phyloP scores from a whole-genome alignment of 2,888 invertebrate species.

The Agonopterix alstromeriana region DNA sequence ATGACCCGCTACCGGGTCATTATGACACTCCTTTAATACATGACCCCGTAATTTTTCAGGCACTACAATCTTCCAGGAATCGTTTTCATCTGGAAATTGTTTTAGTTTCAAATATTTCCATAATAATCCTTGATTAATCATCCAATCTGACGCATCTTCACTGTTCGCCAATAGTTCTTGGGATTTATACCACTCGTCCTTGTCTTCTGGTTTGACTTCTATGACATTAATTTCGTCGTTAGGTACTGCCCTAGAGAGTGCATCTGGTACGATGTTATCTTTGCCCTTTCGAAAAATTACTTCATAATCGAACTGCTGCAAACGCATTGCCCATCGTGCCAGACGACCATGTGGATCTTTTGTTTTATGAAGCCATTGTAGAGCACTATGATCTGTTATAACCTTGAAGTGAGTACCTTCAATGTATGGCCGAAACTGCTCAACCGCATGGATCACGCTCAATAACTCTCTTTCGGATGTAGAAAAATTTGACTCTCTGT shows the following conservation, averaged over 20 bases:
- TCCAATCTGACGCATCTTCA: neutral
- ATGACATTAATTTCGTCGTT: neutral
- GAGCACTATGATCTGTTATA: constrained; percentile 2
- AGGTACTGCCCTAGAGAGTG: neutral
- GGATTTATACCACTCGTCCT: constrained; percentile 1
- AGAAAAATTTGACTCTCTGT: constrained; percentile 5
- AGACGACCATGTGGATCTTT: constrained; percentile 9
- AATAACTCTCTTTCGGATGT: constrained; percentile 10
- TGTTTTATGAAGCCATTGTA: constrained; percentile 4
- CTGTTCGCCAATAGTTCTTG: neutral
- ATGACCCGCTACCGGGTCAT: constrained; percentile 5
- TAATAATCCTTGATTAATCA: neutral
- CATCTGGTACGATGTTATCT: constrained; percentile 6
- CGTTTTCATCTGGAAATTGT: constrained; percentile 7
- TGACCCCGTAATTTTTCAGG: constrained; percentile 1
- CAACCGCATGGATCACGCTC: constrained; percentile 9
- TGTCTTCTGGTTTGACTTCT: neutral
- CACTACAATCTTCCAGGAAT: constrained; percentile 8
- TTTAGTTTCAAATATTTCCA: constrained; percentile 7
- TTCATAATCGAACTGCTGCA: constrained; percentile 9
- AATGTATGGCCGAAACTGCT: constrained; percentile 11
- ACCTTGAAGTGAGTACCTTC: constrained; percentile 8
- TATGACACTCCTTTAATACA: constrained; percentile 7
- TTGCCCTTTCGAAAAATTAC: constrained; percentile 7
- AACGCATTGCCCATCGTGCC: constrained; percentile 10